Evolutionary conservation across 2,113 vertebrate species (phyloP), one percentile per base, ranked within the genome.

Genomic region (Calonectris borealis): DNA sequence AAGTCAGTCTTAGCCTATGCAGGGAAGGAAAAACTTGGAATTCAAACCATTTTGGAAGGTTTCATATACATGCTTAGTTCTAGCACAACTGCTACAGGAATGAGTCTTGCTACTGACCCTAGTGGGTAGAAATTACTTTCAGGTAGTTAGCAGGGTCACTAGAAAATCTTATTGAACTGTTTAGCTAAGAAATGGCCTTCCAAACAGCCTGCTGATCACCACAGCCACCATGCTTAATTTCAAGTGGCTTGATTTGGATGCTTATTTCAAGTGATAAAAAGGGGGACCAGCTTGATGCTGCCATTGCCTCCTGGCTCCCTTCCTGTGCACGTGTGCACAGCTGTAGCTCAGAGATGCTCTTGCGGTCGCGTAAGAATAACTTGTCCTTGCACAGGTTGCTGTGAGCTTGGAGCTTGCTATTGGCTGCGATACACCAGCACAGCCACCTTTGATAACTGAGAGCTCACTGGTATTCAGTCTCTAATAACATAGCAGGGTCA

Each of bases 381-480:
- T 95, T 42, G 86, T 91, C 94, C 80, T 93, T 97, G 72, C 79
- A 31, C 86, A 94, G 82, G 69, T 73, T 93, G 75, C 36, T 88
- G 68, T 36, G 84, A 83, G 82, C 46, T 48, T 90, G 86, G 80
- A 91, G 79, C 49, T 69, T 3, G 1, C 51, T 87, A 1, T 78
- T 96, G 72, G n/a, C 93, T 95, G 68, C 84, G 94, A 11, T 46
- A 40, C 11, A 17, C 58, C 81, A 57, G 78, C 40, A 9, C 66
- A 69, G 77, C 85, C 94, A 94, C 70, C 81, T 96, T 90, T 96
- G 91, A 87, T 90, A 93, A 44, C 86, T 83, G 96, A 96, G 95
- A 95, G 82, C 94, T 93, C 51, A 1, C 70, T 86, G 92, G 93
- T 90, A 97, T 93, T 77, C 83, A 32, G 71, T 86, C 65, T 95